A percentile compares a stretch with the other conserved stretches of the same genome.
Conservation (phyloP, 2,888 invertebrate species). For the Liposcelis brunnea region DNA sequence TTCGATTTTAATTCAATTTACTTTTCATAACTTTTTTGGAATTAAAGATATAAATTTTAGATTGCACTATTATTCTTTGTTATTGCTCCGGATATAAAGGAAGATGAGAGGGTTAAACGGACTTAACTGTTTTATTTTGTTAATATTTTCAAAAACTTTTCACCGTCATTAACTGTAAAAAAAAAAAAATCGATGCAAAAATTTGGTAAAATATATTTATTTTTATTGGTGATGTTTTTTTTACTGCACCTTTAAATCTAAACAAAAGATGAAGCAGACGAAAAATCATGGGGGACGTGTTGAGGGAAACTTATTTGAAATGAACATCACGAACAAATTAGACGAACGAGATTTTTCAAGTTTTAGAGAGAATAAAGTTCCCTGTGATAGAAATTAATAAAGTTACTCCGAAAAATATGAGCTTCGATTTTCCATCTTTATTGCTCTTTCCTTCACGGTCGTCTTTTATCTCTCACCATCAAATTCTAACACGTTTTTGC, state of each 20-base stretch:
- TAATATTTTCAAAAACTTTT: too few species aligned
- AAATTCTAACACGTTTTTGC: conserved; percentile 1
- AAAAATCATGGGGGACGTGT: too few species aligned
- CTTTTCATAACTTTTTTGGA: conserved; percentile 1
- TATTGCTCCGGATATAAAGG: conserved; percentile 1
- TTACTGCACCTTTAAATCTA: too few species aligned
- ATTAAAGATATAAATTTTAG: neutral
- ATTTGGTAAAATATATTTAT: too few species aligned
- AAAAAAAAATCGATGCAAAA: too few species aligned
- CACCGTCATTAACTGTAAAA: too few species aligned
- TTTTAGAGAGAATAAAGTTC: conserved; percentile 10
- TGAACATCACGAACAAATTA: too few species aligned
- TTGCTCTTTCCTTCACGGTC: conserved; percentile 21
- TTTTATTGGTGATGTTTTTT: too few species aligned
- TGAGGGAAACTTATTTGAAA: too few species aligned
- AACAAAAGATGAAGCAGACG: too few species aligned
- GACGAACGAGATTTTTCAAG: too few species aligned
- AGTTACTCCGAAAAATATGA: conserved; percentile 20
- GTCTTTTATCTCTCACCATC: conserved; percentile 21
- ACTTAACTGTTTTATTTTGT: too few species aligned
- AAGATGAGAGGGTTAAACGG: neutral
- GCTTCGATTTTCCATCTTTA: conserved; percentile 25
- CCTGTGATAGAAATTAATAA: conserved; percentile 25
- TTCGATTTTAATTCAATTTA: neutral
- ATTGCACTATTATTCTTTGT: neutral